These are phyloP conservation scores for Rhinichthys osculus DNA, from an alignment of 2,797 vertebrate genomes.

Conservation along the genomic window DNA sequence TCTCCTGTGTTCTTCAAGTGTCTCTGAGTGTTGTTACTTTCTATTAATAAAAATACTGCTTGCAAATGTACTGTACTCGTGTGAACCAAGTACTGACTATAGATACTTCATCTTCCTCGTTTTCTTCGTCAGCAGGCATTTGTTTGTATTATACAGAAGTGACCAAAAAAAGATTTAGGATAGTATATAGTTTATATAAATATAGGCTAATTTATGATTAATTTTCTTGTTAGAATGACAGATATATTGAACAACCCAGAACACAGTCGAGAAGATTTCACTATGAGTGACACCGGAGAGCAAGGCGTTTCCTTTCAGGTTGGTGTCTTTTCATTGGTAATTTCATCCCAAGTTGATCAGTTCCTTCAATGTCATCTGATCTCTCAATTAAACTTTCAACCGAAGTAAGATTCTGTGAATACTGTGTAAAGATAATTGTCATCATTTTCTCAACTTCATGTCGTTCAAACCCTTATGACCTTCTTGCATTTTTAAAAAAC, in stretches of 20 bases:
- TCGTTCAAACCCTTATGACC: neutral
- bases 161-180: neutral
- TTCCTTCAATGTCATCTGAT: neutral
- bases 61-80: neutral
- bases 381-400: neutral
- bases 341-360: neutral
- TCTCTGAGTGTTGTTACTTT: neutral
- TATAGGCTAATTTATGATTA: neutral
- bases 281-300: conserved; percentile 44
- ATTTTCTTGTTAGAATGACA: conserved; percentile 50
- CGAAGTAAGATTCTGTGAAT: neutral
- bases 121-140: neutral
- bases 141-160: neutral
- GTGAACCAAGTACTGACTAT: neutral
- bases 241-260: conserved; percentile 58
- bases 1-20: neutral
- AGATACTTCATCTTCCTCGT: neutral
- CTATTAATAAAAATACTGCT: neutral
- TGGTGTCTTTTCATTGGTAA: conserved; percentile 10
- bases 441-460: neutral
- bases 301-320: conserved; percentile 56
- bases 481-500: neutral
- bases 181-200: neutral
- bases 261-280: conserved; percentile 46
- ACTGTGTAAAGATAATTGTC: neutral